phyloP scores from a whole-genome alignment of 2,888 invertebrate species.

The Euzophera pinguis region DNA sequence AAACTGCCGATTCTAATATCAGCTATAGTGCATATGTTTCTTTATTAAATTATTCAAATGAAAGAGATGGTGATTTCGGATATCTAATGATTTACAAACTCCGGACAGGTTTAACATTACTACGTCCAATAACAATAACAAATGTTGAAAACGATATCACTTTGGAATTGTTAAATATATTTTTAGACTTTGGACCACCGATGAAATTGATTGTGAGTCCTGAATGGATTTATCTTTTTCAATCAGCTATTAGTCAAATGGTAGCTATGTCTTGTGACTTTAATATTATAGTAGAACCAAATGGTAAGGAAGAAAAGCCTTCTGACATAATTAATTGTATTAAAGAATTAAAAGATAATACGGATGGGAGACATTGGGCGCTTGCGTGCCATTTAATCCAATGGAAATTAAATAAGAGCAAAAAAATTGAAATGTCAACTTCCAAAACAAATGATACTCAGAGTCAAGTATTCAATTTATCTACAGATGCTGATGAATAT shows the following conservation, averaged over 20 bases:
- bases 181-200: constrained; percentile 16
- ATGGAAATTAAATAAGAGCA: constrained; percentile 17
- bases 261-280: background rate
- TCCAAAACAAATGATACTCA: background rate
- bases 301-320: background rate
- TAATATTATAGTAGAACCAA: background rate
- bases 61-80: constrained; percentile 10
- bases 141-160: constrained; percentile 11
- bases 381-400: constrained; percentile 18
- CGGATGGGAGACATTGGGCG: constrained; percentile 14
- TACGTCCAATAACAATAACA: constrained; percentile 11
- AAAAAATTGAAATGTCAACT: too few species aligned
- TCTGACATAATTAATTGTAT: background rate
- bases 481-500: background rate
- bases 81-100: constrained; percentile 12
- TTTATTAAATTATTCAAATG: background rate
- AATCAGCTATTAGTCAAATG: background rate
- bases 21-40: background rate
- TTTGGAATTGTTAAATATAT: constrained; percentile 17
- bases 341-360: constrained; percentile 9
- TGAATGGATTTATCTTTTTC: background rate
- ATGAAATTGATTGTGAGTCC: background rate
- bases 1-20: background rate
- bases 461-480: too few species aligned
- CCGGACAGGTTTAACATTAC: constrained; percentile 7